A percentile compares a stretch with the other conserved stretches of the same genome.
Conservation (phyloP, 2,888 invertebrate species). For the Mesopsocus fuscifrons region DNA sequence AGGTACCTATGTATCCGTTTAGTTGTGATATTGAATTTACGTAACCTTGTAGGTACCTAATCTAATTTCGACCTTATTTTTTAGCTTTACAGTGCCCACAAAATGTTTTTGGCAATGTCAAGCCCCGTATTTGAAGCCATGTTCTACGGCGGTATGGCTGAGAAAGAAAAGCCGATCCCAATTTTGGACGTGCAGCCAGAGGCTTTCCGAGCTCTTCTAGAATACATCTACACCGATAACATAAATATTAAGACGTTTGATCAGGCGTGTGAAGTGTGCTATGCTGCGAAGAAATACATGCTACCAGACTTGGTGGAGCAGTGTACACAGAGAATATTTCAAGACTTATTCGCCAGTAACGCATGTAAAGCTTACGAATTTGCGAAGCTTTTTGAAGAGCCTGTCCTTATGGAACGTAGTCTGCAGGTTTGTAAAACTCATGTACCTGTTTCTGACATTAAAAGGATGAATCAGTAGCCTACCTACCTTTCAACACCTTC, state of each 20-base stretch:
- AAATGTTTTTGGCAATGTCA: slow-evolving; percentile 64
- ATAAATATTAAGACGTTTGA: slow-evolving; percentile 66
- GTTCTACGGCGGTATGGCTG: slow-evolving; percentile 71
- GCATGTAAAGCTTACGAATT: slow-evolving; percentile 75
- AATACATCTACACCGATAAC: slow-evolving; percentile 69
- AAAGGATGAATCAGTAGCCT: no score
- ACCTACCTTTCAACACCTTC: no score
- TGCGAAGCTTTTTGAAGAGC: slow-evolving; percentile 68
- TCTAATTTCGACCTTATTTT: slow-evolving; percentile 11
- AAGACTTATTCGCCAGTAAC: slow-evolving; percentile 55
- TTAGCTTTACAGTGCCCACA: slow-evolving; percentile 52
- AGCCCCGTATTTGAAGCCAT: slow-evolving; percentile 78
- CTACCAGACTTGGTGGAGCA: slow-evolving; percentile 63
- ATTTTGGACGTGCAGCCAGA: slow-evolving; percentile 74
- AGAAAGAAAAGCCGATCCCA: slow-evolving; percentile 53
- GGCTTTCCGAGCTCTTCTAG: slow-evolving; percentile 60
- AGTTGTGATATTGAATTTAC: no score
- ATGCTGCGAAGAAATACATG: slow-evolving; percentile 79
- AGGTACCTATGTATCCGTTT: not conserved
- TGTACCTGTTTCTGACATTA: no score
- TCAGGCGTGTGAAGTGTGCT: slow-evolving; percentile 70
- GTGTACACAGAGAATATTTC: slow-evolving; percentile 70
- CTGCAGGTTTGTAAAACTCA: slow-evolving; percentile 45
- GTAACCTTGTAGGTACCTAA: not conserved
- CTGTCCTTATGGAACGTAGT: slow-evolving; percentile 60